These are phyloP conservation scores for Phyllotis vaccarum DNA, from an alignment of 2,797 vertebrate species.

Conservation along the genomic window DNA sequence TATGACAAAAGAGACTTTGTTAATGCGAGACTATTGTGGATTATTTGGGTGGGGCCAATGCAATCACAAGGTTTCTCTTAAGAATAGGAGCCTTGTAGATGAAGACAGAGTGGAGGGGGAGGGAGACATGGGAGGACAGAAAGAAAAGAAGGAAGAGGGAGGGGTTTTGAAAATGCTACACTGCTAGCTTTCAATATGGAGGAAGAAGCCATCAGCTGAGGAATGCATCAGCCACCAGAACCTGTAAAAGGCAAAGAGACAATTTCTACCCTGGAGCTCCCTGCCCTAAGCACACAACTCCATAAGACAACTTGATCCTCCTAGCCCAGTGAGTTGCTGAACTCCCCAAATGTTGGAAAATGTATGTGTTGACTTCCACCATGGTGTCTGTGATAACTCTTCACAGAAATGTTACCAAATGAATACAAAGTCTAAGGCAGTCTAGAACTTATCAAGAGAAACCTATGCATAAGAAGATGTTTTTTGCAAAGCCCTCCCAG, in stretches of 20 bases:
- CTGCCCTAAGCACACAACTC: background rate
- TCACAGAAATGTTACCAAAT: background rate
- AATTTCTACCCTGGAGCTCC: background rate
- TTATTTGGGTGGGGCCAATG: background rate
- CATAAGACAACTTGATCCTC: background rate
- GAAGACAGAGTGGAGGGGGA: background rate
- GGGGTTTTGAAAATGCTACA: slow-evolving; percentile 15
- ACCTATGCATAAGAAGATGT: background rate
- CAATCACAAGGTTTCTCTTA: slow-evolving; percentile 13
- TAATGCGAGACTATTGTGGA: background rate
- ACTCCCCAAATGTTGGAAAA: background rate
- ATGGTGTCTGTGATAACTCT: background rate
- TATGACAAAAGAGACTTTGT: slow-evolving; percentile 12
- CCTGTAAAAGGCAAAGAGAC: background rate
- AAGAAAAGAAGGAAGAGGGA: background rate
- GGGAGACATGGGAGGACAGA: background rate
- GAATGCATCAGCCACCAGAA: background rate
- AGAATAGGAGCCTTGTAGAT: background rate
- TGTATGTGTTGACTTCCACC: background rate
- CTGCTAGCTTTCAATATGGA: slow-evolving; percentile 26
- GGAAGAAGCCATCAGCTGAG: background rate
- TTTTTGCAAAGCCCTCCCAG: background rate
- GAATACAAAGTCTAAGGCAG: background rate
- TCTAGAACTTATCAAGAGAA: background rate
- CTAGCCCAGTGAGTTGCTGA: background rate